Conservation (phyloP, 2,113 vertebrate genomes). For the Phalacrocorax aristotelis region DNA sequence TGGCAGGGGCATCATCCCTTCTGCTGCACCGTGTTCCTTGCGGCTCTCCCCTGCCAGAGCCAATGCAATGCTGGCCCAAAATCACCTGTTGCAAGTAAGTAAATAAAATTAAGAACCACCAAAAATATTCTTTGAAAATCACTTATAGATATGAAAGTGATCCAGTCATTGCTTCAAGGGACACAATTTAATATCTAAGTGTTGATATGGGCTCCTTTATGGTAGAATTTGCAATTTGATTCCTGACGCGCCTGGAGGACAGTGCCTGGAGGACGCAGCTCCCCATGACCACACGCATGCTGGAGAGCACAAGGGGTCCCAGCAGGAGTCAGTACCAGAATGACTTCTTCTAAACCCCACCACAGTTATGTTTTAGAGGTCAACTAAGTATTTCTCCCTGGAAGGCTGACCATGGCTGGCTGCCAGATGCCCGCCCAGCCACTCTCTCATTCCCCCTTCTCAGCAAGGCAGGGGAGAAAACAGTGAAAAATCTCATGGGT, state of each 20-base stretch:
- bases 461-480: background rate
- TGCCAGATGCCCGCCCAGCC: background rate
- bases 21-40: background rate
- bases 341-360: background rate
- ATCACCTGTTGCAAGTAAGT: background rate
- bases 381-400: background rate
- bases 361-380: background rate
- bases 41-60: rapidly evolving
- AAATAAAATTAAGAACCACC: background rate
- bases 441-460: background rate
- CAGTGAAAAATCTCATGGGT: background rate
- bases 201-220: background rate
- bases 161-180: background rate
- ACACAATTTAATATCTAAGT: background rate
- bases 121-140: background rate
- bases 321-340: background rate
- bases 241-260: background rate
- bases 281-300: rapidly evolving
- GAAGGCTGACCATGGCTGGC: background rate
- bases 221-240: background rate
- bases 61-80: background rate
- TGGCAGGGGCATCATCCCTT: background rate
- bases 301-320: background rate
- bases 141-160: background rate
- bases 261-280: background rate